Conservation (phyloP, 2,888 invertebrate genomes). For the Itoplectis maculator region DNA sequence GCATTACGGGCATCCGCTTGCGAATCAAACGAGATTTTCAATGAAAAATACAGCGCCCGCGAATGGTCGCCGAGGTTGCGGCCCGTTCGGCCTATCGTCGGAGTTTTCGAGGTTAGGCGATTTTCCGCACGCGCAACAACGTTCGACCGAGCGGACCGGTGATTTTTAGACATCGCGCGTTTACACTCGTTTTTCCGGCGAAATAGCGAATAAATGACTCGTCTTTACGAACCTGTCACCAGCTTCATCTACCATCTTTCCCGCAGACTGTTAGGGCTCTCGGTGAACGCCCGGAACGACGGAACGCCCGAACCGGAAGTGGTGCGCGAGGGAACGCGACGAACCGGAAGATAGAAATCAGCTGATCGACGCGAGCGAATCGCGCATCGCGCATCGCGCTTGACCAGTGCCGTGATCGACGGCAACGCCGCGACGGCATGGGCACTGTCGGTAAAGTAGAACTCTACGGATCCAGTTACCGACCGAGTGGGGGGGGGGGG, state of each 20-base stretch:
- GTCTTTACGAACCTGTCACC: conserved; percentile 83
- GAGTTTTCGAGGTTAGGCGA: conserved; percentile 17
- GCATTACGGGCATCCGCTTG: background rate
- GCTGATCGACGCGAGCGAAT: conserved; percentile 73
- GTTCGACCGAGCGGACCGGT: background rate
- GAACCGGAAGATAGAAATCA: conserved; percentile 72
- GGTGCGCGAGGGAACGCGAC: conserved; percentile 13
- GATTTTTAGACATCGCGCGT: background rate
- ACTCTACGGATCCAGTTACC: background rate
- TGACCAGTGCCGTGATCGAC: background rate
- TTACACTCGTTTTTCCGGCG: conserved; percentile 2
- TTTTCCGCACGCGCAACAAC: background rate
- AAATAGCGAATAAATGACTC: conserved; percentile 46
- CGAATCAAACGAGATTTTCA: background rate
- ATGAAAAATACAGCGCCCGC: background rate
- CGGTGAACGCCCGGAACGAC: conserved; percentile 70
- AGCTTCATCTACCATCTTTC: conserved; percentile 83
- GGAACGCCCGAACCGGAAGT: conserved; percentile 77
- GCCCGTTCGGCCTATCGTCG: background rate
- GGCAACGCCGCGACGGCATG: too few species aligned
- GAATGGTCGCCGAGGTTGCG: background rate
- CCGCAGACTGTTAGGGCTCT: conserved; percentile 71
- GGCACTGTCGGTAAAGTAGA: too few species aligned
- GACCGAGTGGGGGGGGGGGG: too few species aligned
- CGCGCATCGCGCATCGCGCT: too few species aligned